phyloP scores from a whole-genome alignment of 2,113 vertebrate genomes.

The Spheniscus mendiculus region DNA sequence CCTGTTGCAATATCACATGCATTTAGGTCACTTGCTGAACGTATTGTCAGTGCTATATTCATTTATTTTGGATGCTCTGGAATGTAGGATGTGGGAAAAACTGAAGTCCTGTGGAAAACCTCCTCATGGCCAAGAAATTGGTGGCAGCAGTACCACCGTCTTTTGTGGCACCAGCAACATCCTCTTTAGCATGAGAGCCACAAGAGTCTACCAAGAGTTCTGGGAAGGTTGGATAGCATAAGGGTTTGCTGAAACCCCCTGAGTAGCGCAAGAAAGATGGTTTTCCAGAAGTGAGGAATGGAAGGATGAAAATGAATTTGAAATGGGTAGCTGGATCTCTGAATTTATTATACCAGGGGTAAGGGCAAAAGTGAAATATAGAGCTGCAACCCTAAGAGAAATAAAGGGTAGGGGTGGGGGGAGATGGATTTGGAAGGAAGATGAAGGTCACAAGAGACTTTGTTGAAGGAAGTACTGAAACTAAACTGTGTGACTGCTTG shows the following conservation, averaged over 20 bases:
- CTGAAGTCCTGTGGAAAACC: neutral
- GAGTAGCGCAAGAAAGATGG: neutral
- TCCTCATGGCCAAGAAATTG: neutral
- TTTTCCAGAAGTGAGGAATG: neutral
- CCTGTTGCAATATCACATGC: neutral
- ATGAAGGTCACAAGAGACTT: neutral
- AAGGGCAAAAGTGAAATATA: neutral
- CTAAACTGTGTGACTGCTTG: neutral
- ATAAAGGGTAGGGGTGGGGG: neutral
- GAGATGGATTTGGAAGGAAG: neutral
- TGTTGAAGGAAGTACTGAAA: neutral
- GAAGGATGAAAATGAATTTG: neutral
- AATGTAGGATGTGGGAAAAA: neutral
- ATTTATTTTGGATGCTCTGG: neutral
- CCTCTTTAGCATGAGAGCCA: neutral
- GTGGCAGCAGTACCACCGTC: neutral
- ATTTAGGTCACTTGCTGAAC: neutral
- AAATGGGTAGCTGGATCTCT: neutral
- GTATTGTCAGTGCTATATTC: too few relatives aligned
- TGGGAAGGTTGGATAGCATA: neutral
- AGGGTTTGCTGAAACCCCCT: neutral
- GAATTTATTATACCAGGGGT: neutral
- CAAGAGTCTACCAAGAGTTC: neutral
- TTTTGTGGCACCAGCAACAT: neutral
- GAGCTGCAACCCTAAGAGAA: neutral